Evolutionary conservation across 2,797 vertebrate genomes (phyloP), one percentile per base, ranked within the genome.

Genomic region (Microcaecilia unicolor): DNA sequence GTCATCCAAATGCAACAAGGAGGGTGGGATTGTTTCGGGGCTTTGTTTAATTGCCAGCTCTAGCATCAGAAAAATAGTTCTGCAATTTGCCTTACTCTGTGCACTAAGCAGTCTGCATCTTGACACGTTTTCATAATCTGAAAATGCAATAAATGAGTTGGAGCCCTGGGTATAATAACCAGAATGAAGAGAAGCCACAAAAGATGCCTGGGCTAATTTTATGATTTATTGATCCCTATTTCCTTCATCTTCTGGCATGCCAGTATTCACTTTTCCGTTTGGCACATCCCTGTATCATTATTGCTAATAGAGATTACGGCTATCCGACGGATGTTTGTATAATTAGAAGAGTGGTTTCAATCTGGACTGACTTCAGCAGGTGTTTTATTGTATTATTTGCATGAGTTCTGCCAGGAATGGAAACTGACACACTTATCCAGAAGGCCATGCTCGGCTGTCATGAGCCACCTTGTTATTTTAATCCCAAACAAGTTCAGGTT

Each of bases 171-270:
- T 67, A 63, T 32, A 20, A 2, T 15, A 31, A 50, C 4, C 2
- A 45, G 47, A 60, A 55, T 20, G 44, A 52, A 60, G 46, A 36
- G 47, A 51, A 62, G 38, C 48, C 10, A 12, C 15, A 8, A 47
- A 79, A 50, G 46, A 74, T 63, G 55, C 77, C 72, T 74, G 70
- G 68, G 70, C 68, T 78, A 76, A 77, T 70, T 64, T 74, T 67
- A 56, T 70, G 73, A 77, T 79, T 64, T 75, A 77, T 69, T 37
- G 64, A 59, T 69, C 56, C 40, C 44, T 40, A 42, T 48, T 67
- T 55, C 31, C 34, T 42, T 72, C 55, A 51, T 68, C 59, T 56
- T 54, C 45, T 48, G 54, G 41, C 14, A 48, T 47, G 44, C 25
- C 15, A 48, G 33, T 66, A 45, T 51, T 68, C 64, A 71, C 79